Evolutionary conservation across 2,797 vertebrate species (phyloP), one percentile per base, ranked within the genome.

Genomic region (Potorous gilbertii): DNA sequence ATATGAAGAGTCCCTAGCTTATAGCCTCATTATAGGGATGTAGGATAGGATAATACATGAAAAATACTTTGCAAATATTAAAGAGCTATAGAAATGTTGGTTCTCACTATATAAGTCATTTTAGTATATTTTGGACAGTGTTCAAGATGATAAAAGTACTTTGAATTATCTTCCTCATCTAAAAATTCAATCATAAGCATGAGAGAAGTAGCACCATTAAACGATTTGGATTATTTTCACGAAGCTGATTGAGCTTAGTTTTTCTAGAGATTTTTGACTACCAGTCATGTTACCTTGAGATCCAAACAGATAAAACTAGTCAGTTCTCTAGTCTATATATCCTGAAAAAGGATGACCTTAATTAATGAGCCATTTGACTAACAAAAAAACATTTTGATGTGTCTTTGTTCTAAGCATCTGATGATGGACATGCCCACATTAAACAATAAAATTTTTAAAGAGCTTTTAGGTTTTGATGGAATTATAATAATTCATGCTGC

Each of bases 381-480:
- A 89, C 18, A 57, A 91, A 54, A 55, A 21, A 56, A 89, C 27
- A 29, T 29, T 56, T 28, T 96, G 14, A 91, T 55, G 55, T 54
- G 89, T 93, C 14, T 54, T 1, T 52, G 96, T 12, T 8, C n/a
- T 0, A 91, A 92, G 2, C 92, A 31, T 91, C 50, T 54, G 29
- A 50, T 8, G 13, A 40, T 74, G 34, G 13, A n/a, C 34, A 40
- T 93, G 24, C 28, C n/a, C 50, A 62, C 24, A 34, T 34, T 40
- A 40, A 57, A 56, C 21, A 90, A 56, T 0, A 62, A 13, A 1
- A 40, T 12, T 56, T 93, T 5, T 21, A 54, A 31, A 55, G 3
- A 97, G 90, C n/a, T 92, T 94, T 95, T n/a, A 94, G 28, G 95
- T 93, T 56, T 59, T 0, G 57, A 93, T 90, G 94, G 46, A 59